A percentile compares a stretch with the other conserved stretches of the same genome.
Conservation (phyloP, 1,140 invertebrate species). For the Drosophila bifasciata region DNA sequence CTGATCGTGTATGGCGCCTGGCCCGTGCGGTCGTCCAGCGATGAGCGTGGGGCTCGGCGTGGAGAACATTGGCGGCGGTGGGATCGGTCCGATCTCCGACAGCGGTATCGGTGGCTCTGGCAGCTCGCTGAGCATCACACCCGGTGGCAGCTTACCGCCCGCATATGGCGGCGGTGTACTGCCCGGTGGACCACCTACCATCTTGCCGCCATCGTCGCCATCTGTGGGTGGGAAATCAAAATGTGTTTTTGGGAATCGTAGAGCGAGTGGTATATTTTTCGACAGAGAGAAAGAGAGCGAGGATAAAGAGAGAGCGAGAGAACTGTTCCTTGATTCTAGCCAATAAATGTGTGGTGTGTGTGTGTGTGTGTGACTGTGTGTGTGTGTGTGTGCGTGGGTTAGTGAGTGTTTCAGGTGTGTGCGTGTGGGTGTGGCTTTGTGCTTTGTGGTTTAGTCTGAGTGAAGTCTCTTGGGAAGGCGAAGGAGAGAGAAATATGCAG, state of each 20-base stretch:
- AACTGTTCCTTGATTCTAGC: constrained; percentile 41
- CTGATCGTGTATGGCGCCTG: constrained; percentile 82
- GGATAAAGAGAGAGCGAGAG: constrained; percentile 28
- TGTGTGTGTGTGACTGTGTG: constrained; percentile 15
- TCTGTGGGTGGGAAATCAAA: constrained; percentile 76
- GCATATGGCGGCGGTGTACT: constrained; percentile 85
- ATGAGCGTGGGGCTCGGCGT: constrained; percentile 91
- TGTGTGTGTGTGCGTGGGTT: constrained; percentile 22
- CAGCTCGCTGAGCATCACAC: constrained; percentile 91
- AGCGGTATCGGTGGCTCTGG: constrained; percentile 95
- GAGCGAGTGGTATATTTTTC: constrained; percentile 4
- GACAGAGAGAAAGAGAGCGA: constrained; percentile 15
- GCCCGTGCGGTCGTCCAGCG: constrained; percentile 85
- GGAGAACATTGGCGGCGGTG: constrained; percentile 97
- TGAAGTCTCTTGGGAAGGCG: not conserved
- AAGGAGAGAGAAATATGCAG: constrained; percentile 14
- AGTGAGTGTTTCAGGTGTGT: constrained; percentile 35
- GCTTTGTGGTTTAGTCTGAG: constrained; percentile 22
- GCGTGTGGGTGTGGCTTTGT: constrained; percentile 4
- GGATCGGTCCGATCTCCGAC: constrained; percentile 96
- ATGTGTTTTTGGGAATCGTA: constrained; percentile 19
- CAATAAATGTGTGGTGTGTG: constrained; percentile 32
- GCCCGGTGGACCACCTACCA: constrained; percentile 84
- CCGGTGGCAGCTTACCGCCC: constrained; percentile 69
- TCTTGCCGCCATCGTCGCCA: constrained; percentile 85